These are phyloP conservation scores for Drosophila sproati DNA, from an alignment of 1,140 invertebrate species.

Conservation along the genomic window DNA sequence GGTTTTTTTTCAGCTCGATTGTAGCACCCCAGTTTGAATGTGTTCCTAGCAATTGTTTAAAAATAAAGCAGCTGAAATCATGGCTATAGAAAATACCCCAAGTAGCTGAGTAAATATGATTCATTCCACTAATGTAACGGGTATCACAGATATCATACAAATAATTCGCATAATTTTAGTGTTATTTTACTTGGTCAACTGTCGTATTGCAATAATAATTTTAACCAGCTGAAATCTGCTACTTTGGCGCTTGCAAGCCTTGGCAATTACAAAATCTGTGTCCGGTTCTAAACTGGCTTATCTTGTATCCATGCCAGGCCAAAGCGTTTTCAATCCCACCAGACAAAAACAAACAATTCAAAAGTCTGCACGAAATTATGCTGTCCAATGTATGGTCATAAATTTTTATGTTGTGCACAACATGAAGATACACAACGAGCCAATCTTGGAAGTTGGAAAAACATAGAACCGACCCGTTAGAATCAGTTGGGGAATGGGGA, in stretches of 20 bases:
- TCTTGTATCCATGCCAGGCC: slow-evolving; percentile 25
- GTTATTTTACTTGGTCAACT: background rate
- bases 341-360: slow-evolving; percentile 38
- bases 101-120: background rate
- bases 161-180: background rate
- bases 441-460: slow-evolving; percentile 30
- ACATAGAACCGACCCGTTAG: slow-evolving; percentile 26
- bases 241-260: slow-evolving; percentile 3
- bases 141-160: slow-evolving; percentile 1
- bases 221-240: slow-evolving; percentile 10
- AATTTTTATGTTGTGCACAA: slow-evolving; percentile 65
- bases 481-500: background rate
- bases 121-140: background rate
- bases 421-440: slow-evolving; percentile 30
- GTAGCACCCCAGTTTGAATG: no score
- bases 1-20: no score
- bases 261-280: slow-evolving; percentile 9
- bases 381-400: slow-evolving; percentile 73
- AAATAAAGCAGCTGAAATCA: no score
- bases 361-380: slow-evolving; percentile 64
- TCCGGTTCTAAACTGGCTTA: slow-evolving; percentile 24
- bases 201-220: background rate
- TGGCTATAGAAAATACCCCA: no score
- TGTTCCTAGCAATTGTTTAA: no score
- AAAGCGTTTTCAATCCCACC: slow-evolving; percentile 51